Evolutionary conservation across 1,140 invertebrate species (phyloP).

Genomic region (Drosophila lini): DNA sequence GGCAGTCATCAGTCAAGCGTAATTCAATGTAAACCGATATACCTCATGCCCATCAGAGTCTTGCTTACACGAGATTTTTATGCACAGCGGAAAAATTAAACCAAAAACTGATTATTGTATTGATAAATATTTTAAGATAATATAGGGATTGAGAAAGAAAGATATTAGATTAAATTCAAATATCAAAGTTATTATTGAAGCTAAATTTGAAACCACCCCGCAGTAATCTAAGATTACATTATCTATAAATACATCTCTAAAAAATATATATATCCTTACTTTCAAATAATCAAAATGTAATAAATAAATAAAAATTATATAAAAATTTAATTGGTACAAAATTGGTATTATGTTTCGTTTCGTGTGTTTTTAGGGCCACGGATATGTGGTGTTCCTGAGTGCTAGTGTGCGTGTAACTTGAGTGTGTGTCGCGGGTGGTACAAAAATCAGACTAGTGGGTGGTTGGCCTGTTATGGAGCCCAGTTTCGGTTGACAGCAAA

Average conservation of each 20-base stretch:
- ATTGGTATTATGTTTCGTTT: conserved; percentile 2
- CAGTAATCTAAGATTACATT: not conserved
- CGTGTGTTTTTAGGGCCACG: conserved; percentile 11
- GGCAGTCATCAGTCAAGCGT: conserved; percentile 71
- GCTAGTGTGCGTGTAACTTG: conserved; percentile 34
- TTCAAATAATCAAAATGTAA: not conserved
- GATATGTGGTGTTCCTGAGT: conserved; percentile 16
- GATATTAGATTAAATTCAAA: not conserved
- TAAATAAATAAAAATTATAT: not conserved
- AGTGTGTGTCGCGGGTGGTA: conserved; percentile 21
- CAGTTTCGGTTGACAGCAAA: conserved; percentile 76
- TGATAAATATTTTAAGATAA: not conserved
- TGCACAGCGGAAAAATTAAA: conserved; percentile 1
- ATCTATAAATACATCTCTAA: no score
- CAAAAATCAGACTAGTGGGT: not conserved
- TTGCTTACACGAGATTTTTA: conserved; percentile 21
- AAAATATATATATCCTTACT: not conserved
- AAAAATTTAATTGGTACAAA: not conserved
- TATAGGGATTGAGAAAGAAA: not conserved
- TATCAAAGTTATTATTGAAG: not conserved
- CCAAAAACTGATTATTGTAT: not conserved
- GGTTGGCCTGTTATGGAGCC: conserved; percentile 23
- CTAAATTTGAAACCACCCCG: not conserved
- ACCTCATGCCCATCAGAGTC: conserved; percentile 10
- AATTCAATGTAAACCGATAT: conserved; percentile 75